These are phyloP conservation scores for Bombus superbus DNA, from an alignment of 1,140 invertebrate genomes.

Conservation along the genomic window DNA sequence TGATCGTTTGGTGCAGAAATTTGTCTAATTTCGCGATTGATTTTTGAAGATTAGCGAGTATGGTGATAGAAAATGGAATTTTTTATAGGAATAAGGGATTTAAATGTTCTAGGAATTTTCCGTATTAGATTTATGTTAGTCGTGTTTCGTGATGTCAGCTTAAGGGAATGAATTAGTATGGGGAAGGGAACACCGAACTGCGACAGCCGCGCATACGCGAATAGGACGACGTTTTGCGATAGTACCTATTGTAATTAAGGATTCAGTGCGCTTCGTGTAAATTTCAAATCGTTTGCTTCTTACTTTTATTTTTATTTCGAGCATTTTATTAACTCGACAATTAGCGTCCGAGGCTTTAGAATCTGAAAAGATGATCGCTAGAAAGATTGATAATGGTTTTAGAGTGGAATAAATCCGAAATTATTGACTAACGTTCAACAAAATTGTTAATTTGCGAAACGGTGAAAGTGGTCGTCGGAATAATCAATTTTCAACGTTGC, in stretches of 20 bases:
- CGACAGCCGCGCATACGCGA: neutral
- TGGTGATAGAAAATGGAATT: neutral
- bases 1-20: too few relatives aligned
- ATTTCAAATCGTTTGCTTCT: neutral
- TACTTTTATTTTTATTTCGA: neutral
- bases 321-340: neutral
- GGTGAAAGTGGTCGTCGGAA: neutral
- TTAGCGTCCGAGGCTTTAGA: neutral
- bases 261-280: neutral
- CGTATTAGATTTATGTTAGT: neutral
- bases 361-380: neutral
- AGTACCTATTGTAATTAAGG: neutral
- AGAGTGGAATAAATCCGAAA: neutral
- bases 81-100: neutral
- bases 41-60: neutral
- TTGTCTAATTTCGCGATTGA: too few relatives aligned
- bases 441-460: neutral
- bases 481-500: neutral
- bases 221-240: neutral
- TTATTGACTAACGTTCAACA: neutral
- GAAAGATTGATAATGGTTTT: neutral
- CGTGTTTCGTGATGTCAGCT: neutral
- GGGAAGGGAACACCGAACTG: neutral
- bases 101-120: neutral
- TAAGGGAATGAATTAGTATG: constrained; percentile 5